Evolutionary conservation across 2,888 invertebrate genomes (phyloP), one percentile per base, ranked within the genome.

Genomic region (Mythimna loreyi): DNA sequence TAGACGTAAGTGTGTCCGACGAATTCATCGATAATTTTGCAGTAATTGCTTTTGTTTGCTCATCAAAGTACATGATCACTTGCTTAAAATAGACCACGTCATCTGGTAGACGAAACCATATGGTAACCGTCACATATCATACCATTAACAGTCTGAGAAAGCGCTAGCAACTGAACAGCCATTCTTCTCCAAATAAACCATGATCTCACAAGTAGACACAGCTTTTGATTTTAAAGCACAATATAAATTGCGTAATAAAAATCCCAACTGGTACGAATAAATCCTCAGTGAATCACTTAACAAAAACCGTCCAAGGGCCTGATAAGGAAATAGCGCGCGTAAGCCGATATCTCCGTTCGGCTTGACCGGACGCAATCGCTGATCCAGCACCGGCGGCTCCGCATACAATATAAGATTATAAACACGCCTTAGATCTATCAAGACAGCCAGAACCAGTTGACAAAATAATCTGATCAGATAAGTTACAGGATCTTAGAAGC

Each of bases 321-420:
- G 79, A 84, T 82, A 83, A 82, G 85, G 84, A 85, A 85, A 70
- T 82, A 36, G 69, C 65, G 58, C 71, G 55, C 47, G 87, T 78
- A 86, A 87, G 74, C 60, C 78, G 82, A 88, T 86, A 87, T 76
- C 84, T 81, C 70, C 82, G 86, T 86, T 86, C 85, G 45, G 84
- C 84, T 78, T 80, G 85, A 82, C 71, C 78, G 77, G 66, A 61
- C 79, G 67, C 58, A 75, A 60, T 71, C 78, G 73, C 81, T 78
- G 84, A 80, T 80, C 83, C 75, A 80, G 62, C 77, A 61, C 66
- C 56, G 36, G 58, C 72, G 67, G 64, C 62, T 55, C 55, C 16
- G 59, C 40, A 60, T 67, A 74, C 72, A 75, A 64, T 71, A 65
- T 67, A 67, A 66, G 69, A 74, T 56, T 62, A 78, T 69, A 67